Evolutionary conservation across 2,888 invertebrate species (phyloP).

Genomic region (Microdon myrmicae): DNA sequence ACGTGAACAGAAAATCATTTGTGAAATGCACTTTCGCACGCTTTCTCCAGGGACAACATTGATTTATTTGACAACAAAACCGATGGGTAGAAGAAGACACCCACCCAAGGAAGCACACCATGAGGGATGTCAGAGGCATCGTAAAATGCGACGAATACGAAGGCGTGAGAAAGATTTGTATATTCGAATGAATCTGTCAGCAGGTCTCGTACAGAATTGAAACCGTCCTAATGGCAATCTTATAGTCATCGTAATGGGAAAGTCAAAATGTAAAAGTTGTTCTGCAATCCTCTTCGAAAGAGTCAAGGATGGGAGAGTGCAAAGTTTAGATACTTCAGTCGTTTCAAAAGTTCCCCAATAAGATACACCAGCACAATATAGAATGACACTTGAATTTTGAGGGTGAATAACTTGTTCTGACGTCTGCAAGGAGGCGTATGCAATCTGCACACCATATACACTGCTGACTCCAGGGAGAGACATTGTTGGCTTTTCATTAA

Average conservation of each 20-base stretch:
- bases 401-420: conserved; percentile 8
- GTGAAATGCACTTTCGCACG: conserved; percentile 31
- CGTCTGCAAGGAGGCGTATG: conserved; percentile 4
- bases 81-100: not conserved
- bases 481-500: conserved; percentile 26
- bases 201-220: conserved; percentile 2
- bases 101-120: not conserved
- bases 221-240: conserved; percentile 1
- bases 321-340: conserved; percentile 25
- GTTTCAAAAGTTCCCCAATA: conserved; percentile 39
- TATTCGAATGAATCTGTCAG: conserved; percentile 1
- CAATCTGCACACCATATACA: conserved; percentile 13
- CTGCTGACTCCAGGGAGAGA: conserved; percentile 12
- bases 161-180: conserved; percentile 10
- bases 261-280: conserved; percentile 12
- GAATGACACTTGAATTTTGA: conserved; percentile 34
- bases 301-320: not conserved
- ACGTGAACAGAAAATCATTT: no score
- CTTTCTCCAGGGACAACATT: conserved; percentile 16
- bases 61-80: conserved; percentile 43
- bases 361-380: conserved; percentile 17
- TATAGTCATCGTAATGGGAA: not conserved
- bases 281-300: not conserved
- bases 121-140: conserved; percentile 3
- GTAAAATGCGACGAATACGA: conserved; percentile 4